These are phyloP conservation scores for Rhagonycha fulva DNA, from an alignment of 2,888 invertebrate genomes.

Conservation along the genomic window DNA sequence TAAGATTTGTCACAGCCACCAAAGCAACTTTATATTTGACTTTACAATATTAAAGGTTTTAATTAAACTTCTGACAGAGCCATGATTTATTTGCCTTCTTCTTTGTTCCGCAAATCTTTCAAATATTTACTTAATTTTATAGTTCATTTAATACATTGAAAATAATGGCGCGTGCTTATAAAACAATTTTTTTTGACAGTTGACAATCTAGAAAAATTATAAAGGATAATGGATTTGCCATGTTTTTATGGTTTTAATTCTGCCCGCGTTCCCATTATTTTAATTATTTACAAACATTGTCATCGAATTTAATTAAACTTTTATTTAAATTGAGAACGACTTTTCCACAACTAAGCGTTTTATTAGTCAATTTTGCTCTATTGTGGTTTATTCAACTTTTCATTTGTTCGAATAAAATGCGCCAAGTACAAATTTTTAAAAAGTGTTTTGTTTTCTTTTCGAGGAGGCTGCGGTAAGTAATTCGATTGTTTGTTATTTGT, in stretches of 20 bases:
- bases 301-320: neutral
- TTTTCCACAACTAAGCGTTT: neutral
- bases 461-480: neutral
- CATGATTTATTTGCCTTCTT: constrained; percentile 2
- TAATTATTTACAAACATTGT: neutral
- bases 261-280: neutral
- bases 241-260: neutral
- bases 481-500: neutral
- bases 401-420: neutral
- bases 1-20: constrained; percentile 17
- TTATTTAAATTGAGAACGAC: neutral
- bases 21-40: constrained; percentile 16
- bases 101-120: neutral
- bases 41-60: constrained; percentile 9
- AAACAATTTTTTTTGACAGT: neutral
- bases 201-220: neutral
- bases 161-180: neutral
- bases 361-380: neutral
- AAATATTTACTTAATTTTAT: neutral
- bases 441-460: neutral
- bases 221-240: neutral
- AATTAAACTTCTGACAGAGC: constrained; percentile 5
- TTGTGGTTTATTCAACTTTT: neutral
- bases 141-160: neutral
- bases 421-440: neutral